These are phyloP conservation scores for Bovichtus variegatus DNA, from an alignment of 2,797 vertebrate species.

Conservation along the genomic window DNA sequence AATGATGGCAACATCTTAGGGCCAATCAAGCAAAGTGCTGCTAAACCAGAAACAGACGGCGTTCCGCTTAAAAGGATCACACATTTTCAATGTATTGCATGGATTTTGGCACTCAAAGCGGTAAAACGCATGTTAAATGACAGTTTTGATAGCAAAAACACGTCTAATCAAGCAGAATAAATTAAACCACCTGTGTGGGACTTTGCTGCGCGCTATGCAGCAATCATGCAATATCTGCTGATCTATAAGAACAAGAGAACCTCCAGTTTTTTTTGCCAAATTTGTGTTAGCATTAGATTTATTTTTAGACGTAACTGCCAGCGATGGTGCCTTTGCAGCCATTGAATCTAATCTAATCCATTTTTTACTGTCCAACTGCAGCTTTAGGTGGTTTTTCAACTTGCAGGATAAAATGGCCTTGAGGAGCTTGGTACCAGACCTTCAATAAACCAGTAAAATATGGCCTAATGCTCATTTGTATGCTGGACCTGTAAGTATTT, in stretches of 20 bases:
- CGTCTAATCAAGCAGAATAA: not conserved
- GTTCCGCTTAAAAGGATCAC: not conserved
- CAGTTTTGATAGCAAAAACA: not conserved
- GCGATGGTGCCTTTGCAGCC: not conserved
- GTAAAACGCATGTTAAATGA: not conserved
- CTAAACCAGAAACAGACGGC: not conserved
- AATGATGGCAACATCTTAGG: not conserved
- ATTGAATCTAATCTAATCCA: no score
- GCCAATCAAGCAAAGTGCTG: not conserved
- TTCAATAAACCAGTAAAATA: constrained; percentile 14
- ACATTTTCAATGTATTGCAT: not conserved
- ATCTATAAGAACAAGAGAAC: no score
- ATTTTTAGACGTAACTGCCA: no score
- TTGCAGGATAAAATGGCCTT: constrained; percentile 2
- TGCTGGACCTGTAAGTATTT: constrained; percentile 3
- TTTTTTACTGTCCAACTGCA: not conserved
- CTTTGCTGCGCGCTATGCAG: no score
- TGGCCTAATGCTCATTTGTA: constrained; percentile 29
- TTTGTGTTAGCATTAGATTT: not conserved
- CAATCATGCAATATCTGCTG: not conserved
- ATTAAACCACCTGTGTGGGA: not conserved
- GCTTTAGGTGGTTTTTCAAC: not conserved
- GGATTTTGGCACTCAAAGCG: not conserved
- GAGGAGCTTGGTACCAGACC: constrained; percentile 8
- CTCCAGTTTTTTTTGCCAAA: not conserved